phyloP scores from a whole-genome alignment of 2,888 invertebrate species.

The Mesodorylaimus sp. region DNA sequence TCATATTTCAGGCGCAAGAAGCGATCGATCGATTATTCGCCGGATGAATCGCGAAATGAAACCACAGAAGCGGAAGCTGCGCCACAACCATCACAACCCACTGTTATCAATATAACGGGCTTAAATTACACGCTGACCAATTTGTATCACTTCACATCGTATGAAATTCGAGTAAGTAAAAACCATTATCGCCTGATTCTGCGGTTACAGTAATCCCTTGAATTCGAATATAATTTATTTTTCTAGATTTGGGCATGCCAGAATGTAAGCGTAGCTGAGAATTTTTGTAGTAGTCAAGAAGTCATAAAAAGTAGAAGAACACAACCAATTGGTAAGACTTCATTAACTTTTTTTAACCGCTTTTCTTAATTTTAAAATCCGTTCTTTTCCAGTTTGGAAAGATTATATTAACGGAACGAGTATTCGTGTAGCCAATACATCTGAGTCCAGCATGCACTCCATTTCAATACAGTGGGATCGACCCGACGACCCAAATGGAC shows the following conservation, averaged over 20 bases:
- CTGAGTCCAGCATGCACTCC: too few species aligned
- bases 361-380: too few species aligned
- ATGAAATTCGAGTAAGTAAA: not conserved
- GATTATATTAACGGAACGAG: not conserved
- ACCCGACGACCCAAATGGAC: not conserved
- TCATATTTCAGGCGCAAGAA: not conserved
- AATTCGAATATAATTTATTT: too few species aligned
- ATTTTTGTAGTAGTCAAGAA: not conserved
- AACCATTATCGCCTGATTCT: too few species aligned
- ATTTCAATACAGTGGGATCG: not conserved
- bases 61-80: too few species aligned
- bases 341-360: not conserved
- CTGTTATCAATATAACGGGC: not conserved
- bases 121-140: not conserved
- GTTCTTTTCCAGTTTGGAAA: not conserved
- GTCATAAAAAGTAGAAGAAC: not conserved
- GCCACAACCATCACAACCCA: too few species aligned
- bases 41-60: too few species aligned
- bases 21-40: not conserved
- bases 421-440: too few species aligned
- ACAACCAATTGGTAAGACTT: not conserved
- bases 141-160: constrained; percentile 1
- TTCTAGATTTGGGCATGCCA: constrained; percentile 4
- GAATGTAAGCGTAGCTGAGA: not conserved
- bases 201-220: too few species aligned